phyloP scores from a whole-genome alignment of 2,797 vertebrate species.

The Galagoides demidoff region DNA sequence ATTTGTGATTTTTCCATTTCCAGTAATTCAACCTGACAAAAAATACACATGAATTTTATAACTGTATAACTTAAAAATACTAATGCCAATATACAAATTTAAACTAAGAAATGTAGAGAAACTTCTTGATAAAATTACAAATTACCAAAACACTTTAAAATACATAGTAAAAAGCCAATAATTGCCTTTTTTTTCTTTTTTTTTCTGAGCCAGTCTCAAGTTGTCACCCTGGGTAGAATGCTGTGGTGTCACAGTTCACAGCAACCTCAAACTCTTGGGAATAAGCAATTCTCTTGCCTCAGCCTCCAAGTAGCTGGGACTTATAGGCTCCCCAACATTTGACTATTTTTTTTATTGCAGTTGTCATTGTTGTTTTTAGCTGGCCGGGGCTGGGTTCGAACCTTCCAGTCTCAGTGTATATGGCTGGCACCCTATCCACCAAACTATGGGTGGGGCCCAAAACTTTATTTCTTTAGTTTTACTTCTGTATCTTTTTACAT shows the following conservation, averaged over 20 bases:
- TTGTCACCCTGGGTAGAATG: too few relatives aligned
- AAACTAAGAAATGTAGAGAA: slow-evolving; percentile 53
- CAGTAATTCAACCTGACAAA: slow-evolving; percentile 88
- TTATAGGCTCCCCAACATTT: too few relatives aligned
- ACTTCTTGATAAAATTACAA: not conserved
- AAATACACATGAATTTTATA: slow-evolving; percentile 58
- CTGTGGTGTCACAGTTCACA: too few relatives aligned
- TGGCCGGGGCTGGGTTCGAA: too few relatives aligned
- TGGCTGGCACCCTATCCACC: too few relatives aligned
- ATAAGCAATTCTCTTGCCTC: too few relatives aligned
- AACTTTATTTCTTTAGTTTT: not conserved
- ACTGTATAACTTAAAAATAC: slow-evolving; percentile 44
- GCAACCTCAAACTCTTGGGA: too few relatives aligned
- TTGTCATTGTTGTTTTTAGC: too few relatives aligned
- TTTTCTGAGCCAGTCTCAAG: too few relatives aligned
- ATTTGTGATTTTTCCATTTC: slow-evolving; percentile 89
- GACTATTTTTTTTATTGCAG: too few relatives aligned
- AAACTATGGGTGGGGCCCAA: not conserved
- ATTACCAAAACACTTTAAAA: not conserved
- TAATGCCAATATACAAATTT: not conserved
- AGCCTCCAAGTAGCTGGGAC: too few relatives aligned
- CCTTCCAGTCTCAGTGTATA: too few relatives aligned
- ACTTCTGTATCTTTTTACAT: not conserved
- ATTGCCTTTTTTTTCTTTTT: not conserved
- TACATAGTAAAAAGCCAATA: not conserved